phyloP scores from a whole-genome alignment of 2,113 vertebrate species.

The Lonchura striata region DNA sequence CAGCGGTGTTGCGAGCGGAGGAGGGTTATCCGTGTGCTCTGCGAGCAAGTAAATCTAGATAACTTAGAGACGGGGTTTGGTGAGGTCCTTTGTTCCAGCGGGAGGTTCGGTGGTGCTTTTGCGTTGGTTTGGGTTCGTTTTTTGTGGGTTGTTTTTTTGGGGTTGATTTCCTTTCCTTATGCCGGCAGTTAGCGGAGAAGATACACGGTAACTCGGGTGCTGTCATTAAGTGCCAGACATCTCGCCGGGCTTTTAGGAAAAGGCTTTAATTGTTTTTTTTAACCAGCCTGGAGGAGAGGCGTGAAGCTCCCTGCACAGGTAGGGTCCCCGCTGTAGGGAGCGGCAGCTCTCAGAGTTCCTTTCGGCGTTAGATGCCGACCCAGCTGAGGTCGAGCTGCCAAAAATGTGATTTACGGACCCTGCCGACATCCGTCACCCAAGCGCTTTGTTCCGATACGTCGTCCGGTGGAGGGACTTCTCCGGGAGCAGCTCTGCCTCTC shows the following conservation, averaged over 20 bases:
- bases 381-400: not conserved
- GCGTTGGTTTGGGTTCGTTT: not conserved
- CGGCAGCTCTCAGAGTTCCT: not conserved
- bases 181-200: not conserved
- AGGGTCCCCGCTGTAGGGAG: not conserved
- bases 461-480: not conserved
- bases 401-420: not conserved
- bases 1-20: not conserved
- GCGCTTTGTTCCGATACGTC: not conserved
- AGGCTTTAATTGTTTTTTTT: not conserved
- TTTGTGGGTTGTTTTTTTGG: not conserved
- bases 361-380: not conserved
- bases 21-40: not conserved
- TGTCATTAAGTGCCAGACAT: not conserved
- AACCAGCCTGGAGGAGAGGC: not conserved
- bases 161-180: not conserved
- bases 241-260: not conserved
- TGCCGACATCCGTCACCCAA: not conserved
- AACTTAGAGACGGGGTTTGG: not conserved
- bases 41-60: not conserved
- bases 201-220: not conserved
- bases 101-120: not conserved
- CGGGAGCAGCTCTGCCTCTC: not conserved
- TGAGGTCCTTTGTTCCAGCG: not conserved
- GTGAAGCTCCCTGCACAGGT: not conserved